Evolutionary conservation across 1,140 invertebrate species (phyloP), one percentile per base, ranked within the genome.

Genomic region (Papilio glaucus): DNA sequence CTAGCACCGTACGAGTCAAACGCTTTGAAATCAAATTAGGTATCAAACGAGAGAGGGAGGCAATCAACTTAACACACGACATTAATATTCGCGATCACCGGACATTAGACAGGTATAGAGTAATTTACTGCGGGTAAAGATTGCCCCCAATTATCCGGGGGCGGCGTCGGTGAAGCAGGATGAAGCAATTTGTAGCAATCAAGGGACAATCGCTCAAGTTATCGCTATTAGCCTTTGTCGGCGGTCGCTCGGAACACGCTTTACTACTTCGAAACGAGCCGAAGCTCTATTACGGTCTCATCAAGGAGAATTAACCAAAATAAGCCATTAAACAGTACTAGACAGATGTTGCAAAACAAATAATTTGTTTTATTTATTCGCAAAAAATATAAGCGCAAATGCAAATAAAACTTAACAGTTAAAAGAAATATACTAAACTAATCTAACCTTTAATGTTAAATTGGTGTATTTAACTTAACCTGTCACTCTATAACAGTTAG

Each of bases 121-220:
- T 77, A 72, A 76, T 75, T 77, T 74, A 41, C 26, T 72, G 12
- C 72, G 38, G 62, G 74, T 67, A 76, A 72, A 77, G 62, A 78
- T 79, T 79, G 71, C 65, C 69, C 75, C 62, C 79, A 81, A 85
- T 85, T 85, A 85, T 79, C 76, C 77, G 63, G 74, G 76, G 78
- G 80, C 77, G 79, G 71, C 72, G 37, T 72, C 74, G 60, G 13
- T n/a, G 42, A 49, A 73, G 72, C 79, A 75, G 80, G 83, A 91
- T 89, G 71, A 86, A 89, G 86, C 82, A 91, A 91, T 91, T 91
- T 91, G 86, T 81, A 76, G 82, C 77, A 89, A 89, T 89, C 84
- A 85, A 84, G 77, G 78, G 81, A 86, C 84, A 86, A 78, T 82
- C 77, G 78, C 68, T 72, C 79, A 69, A 80, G 72, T 85, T 85